Evolutionary conservation across 2,888 invertebrate species (phyloP).

Genomic region (Athripsodes cinereus): DNA sequence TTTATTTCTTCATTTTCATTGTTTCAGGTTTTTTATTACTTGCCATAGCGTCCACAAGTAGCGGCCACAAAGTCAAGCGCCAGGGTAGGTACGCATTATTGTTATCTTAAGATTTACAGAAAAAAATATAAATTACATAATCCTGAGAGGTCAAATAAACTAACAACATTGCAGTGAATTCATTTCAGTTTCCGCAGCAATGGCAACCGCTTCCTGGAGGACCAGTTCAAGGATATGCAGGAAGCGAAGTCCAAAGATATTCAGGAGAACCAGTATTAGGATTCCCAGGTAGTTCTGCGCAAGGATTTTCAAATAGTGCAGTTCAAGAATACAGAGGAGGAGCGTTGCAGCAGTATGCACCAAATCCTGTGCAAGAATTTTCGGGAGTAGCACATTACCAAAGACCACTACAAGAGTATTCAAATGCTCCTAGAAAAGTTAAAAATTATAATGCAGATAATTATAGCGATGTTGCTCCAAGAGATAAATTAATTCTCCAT

Average conservation of each 20-base stretch:
- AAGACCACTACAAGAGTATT: neutral
- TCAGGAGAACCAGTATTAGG: neutral
- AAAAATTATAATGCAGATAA: neutral
- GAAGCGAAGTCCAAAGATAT: neutral
- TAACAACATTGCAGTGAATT: slow-evolving; percentile 19
- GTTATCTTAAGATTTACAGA: slow-evolving; percentile 14
- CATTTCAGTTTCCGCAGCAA: slow-evolving; percentile 10
- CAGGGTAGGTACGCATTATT: slow-evolving; percentile 33
- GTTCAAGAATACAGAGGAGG: too few relatives aligned
- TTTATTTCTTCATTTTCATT: neutral
- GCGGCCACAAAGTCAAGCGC: slow-evolving; percentile 20
- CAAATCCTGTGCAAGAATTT: too few relatives aligned
- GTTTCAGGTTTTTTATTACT: slow-evolving; percentile 17
- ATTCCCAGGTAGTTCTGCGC: too few relatives aligned
- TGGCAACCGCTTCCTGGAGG: slow-evolving; percentile 9
- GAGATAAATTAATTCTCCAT: slow-evolving; percentile 8
- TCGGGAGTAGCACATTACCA: neutral
- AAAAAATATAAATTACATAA: neutral
- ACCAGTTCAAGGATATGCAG: neutral
- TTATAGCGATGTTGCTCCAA: neutral
- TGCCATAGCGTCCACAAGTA: neutral
- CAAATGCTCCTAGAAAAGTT: neutral
- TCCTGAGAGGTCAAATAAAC: slow-evolving; percentile 11
- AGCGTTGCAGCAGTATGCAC: too few relatives aligned
- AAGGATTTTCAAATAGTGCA: too few relatives aligned